Percentiles rank a stretch among this genome's conserved stretches.
These are phyloP conservation scores for Fissipunctia ypsillon DNA, from an alignment of 2,888 invertebrate genomes.

Conservation along the genomic window DNA sequence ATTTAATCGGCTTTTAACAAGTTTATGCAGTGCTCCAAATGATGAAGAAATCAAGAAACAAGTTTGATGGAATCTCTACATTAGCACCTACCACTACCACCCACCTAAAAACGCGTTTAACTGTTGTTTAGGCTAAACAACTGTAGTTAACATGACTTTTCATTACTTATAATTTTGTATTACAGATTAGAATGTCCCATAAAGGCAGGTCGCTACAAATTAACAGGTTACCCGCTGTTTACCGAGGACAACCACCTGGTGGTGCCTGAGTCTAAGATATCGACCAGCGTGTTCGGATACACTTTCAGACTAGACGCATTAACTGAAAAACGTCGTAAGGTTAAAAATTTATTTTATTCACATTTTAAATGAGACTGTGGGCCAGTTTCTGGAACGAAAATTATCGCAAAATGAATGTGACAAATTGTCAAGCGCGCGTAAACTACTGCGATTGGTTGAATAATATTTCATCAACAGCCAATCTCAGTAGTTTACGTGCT, in stretches of 20 bases:
- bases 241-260: constrained; percentile 76
- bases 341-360: constrained; percentile 26
- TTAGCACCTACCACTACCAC: too few relatives aligned
- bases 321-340: constrained; percentile 64
- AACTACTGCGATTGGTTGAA: neutral
- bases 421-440: neutral
- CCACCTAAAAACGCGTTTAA: neutral
- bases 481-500: neutral
- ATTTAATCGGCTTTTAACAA: neutral
- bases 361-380: neutral
- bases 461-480: neutral
- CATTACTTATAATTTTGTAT: neutral
- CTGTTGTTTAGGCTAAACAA: neutral
- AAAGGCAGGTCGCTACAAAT: constrained; percentile 72
- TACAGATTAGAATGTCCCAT: constrained; percentile 78
- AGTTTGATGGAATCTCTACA: neutral
- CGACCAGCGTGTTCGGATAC: constrained; percentile 82
- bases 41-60: neutral
- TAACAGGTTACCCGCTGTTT: constrained; percentile 75
- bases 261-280: constrained; percentile 81
- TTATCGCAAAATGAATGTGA: neutral
- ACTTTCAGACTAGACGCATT: constrained; percentile 74
- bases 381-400: neutral
- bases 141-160: too few relatives aligned
- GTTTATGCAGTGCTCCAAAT: neutral